Conservation (phyloP, 2,888 invertebrate genomes). For the Dusona sp. region DNA sequence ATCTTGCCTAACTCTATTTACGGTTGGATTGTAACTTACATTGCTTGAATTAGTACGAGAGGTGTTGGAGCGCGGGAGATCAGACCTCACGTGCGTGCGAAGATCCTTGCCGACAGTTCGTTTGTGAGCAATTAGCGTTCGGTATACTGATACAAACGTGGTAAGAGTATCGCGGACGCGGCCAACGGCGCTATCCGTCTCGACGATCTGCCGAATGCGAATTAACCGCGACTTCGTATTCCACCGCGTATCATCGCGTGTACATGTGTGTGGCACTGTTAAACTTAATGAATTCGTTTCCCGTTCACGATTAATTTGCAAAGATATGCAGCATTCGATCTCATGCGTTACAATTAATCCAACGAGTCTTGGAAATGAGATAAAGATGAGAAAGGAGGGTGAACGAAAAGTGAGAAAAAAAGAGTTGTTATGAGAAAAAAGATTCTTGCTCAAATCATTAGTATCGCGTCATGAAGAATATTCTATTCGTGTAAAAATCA, state of each 20-base stretch:
- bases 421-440: not conserved
- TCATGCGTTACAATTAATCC: slow-evolving; percentile 30
- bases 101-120: slow-evolving; percentile 83
- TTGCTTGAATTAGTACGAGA: slow-evolving; percentile 38
- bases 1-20: not conserved
- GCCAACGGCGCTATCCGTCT: slow-evolving; percentile 75
- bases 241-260: slow-evolving; percentile 46
- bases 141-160: slow-evolving; percentile 73
- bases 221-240: slow-evolving; percentile 66
- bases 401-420: not conserved
- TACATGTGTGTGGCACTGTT: slow-evolving; percentile 45
- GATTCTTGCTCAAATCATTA: not conserved
- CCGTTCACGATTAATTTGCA: slow-evolving; percentile 55
- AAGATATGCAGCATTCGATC: slow-evolving; percentile 47
- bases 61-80: slow-evolving; percentile 61
- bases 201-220: slow-evolving; percentile 68
- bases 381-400: not conserved
- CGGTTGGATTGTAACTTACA: slow-evolving; percentile 31
- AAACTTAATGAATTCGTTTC: slow-evolving; percentile 57
- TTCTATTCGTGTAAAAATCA: not conserved
- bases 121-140: slow-evolving; percentile 83
- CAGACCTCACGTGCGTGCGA: slow-evolving; percentile 70
- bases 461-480: not conserved
- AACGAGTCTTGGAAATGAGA: slow-evolving; percentile 9
- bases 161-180: slow-evolving; percentile 69